Base-by-base conservation (phyloP, 1,140 invertebrate species). In the Eupristina koningsbergeri region DNA sequence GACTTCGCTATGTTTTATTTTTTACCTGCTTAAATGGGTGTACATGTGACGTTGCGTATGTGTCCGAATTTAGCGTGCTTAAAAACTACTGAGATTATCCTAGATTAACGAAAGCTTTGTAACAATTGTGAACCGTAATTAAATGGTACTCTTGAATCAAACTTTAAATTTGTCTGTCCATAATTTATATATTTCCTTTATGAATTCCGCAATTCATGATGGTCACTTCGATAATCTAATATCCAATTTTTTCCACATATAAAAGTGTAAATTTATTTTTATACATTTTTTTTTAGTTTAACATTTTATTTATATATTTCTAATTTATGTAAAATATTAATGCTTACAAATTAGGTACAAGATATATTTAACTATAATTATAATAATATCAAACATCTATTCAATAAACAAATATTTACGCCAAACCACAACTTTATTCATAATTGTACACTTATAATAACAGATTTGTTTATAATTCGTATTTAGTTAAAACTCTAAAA, bases 51-150 rank as follows among this genome's bases (percentile, higher is more conserved):
- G 29, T 1, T n/a, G 39, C 69, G 39, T 74, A 31, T 11, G 9
- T 53, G 19, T 34, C 26, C 64, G 53, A 64, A 22, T 82, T 31
- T n/a, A 34, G 17, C 1, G n/a, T 58, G 41, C 63, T 50, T 84
- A 36, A 47, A 80, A 84, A 80, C 64, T 80, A 80, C 74, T 75
- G 53, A 50, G 67, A 74, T 78, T 7, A 58, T 45, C 81, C 45
- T 36, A 75, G 22, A 50, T 0, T 47, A 76, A 61, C 74, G n/a
- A 17, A 22, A 63, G 53, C 0, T 67, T 3, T 81, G 71, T 75
- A 81, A 41, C 13, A 29, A 34, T 31, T 26, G 63, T 74, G 13
- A 22, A 67, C 58, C 69, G 13, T 34, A 8, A 41, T 78, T 83
- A 83, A 83, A 83, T 34, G 22, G 45, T 74, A 58, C n/a, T 31